Base-by-base conservation (phyloP, 2,113 vertebrate genomes). In the Meles meles region DNA sequence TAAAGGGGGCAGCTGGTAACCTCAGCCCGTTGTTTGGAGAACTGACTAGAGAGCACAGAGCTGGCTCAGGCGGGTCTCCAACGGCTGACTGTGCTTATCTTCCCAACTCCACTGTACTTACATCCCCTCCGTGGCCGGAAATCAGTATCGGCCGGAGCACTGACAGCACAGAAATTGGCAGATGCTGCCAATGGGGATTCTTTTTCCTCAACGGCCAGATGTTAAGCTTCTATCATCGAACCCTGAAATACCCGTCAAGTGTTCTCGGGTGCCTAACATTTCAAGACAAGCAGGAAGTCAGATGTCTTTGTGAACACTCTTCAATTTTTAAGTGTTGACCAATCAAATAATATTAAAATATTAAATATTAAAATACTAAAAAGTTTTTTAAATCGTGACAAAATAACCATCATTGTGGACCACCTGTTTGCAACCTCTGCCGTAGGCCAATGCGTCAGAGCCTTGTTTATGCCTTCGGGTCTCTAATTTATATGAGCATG, bases 281-380 rank as follows among this genome's bases (percentile, higher is more conserved):
- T 93, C 23, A 67, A 88, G 29, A 76, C 49, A 95, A 95, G 23
- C 18, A 94, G 57, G 93, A 94, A 95, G 74, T 76, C 91, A 95
- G n/a, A 34, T 95, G 49, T 27, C 67, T 90, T 81, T 74, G 25
- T 71, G 39, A 90, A 86, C 47, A 69, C 2, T 85, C 44, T 77
- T 77, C 27, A 49, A 55, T 59, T 49, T 57, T 88, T 90, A 90
- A 95, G 47, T 74, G 21, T 47, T 84, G 47, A 12, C 31, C 27
- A 82, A 88, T 84, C 37, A 94, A 88, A 90, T n/a, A 83, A 67
- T 74, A 61, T 25, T 90, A 74, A 95, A 90, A 88, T 87, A 83
- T 17, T 23, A 72, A 79, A n/a, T 52, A 52, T 14, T 25, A 74
- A 49, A 90, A 88, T 87, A 83, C 14, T 25, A 74, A 83, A n/a